Percentiles rank a stretch among this genome's conserved stretches.
These are phyloP conservation scores for Bubalus kerabau DNA, from an alignment of 2,113 vertebrate species.

Conservation along the genomic window DNA sequence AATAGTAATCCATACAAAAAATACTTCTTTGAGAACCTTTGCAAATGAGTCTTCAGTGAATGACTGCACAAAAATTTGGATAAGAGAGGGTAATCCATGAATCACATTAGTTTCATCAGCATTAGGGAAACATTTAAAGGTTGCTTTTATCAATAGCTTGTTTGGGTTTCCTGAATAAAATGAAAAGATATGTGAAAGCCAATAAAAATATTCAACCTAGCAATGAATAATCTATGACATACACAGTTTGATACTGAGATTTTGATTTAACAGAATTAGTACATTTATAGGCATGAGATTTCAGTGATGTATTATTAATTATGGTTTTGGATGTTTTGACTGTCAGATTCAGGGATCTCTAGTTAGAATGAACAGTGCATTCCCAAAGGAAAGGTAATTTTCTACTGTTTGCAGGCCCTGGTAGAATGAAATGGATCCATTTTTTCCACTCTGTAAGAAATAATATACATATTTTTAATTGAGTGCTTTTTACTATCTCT, in stretches of 20 bases:
- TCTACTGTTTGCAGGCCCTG: not conserved
- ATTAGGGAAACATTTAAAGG: not conserved
- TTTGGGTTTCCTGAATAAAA: slow-evolving; percentile 22
- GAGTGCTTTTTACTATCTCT: not conserved
- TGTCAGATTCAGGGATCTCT: not conserved
- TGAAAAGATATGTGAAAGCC: not conserved
- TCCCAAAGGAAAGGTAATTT: not conserved
- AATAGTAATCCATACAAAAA: not conserved
- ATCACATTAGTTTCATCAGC: not conserved
- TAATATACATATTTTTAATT: not conserved
- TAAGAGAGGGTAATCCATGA: not conserved
- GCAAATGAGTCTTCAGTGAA: not conserved
- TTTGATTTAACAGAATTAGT: not conserved
- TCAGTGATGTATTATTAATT: not conserved
- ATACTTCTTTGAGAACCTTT: not conserved
- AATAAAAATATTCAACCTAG: not conserved
- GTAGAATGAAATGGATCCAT: not conserved
- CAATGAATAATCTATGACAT: not conserved
- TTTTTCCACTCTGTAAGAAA: not conserved
- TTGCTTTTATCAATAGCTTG: not conserved
- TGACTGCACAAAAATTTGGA: not conserved
- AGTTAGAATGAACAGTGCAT: not conserved
- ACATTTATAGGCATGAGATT: not conserved
- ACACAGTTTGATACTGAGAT: not conserved
- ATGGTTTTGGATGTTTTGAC: not conserved